phyloP scores from a whole-genome alignment of 2,888 invertebrate species.

The Digitonthophagus gazella region DNA sequence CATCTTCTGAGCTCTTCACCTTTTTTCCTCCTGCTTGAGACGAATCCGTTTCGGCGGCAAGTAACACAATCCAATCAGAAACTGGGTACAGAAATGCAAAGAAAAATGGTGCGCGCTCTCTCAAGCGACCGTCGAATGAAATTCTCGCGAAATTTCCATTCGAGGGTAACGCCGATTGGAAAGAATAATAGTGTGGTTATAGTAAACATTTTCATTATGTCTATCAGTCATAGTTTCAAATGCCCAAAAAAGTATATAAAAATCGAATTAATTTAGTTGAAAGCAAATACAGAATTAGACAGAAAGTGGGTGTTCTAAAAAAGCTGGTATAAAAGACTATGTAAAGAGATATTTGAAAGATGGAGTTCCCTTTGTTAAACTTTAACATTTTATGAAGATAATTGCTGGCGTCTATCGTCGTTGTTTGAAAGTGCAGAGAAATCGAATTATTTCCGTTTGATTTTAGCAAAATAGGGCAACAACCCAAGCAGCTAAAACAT shows the following conservation, averaged over 20 bases:
- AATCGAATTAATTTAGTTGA: background rate
- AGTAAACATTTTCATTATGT: background rate
- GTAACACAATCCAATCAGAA: conserved; percentile 52
- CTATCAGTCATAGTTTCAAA: background rate
- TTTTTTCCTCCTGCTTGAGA: conserved; percentile 60
- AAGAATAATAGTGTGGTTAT: background rate
- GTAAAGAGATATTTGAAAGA: no score
- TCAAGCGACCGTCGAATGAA: background rate
- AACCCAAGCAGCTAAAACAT: no score
- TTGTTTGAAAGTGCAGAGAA: no score
- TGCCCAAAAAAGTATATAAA: background rate
- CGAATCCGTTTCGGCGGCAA: conserved; percentile 52
- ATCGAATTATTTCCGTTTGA: no score
- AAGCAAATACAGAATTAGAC: conserved; percentile 8
- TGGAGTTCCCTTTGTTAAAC: no score
- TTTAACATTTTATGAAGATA: no score
- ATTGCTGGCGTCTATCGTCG: no score
- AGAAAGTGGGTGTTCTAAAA: conserved; percentile 1
- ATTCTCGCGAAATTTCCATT: background rate
- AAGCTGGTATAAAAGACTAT: no score
- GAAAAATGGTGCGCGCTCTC: conserved; percentile 39
- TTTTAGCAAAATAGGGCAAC: no score
- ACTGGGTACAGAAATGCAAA: conserved; percentile 46
- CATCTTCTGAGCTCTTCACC: conserved; percentile 60
- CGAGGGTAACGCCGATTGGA: background rate